These are phyloP conservation scores for Micropoecilia bifurca DNA, from an alignment of 2,797 vertebrate species.

Conservation along the genomic window DNA sequence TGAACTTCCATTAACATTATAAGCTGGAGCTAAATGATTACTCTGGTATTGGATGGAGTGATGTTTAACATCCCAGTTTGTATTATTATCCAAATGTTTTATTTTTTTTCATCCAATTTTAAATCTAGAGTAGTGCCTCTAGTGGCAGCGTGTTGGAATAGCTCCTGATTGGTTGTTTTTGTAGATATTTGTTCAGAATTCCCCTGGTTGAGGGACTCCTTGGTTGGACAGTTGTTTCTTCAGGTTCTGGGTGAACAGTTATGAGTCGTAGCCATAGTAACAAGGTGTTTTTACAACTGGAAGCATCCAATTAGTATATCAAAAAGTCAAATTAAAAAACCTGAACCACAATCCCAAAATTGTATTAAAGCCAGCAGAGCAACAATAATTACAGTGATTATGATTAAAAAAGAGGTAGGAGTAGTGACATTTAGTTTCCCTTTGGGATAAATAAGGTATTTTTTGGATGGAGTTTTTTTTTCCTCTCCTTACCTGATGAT, in stretches of 20 bases:
- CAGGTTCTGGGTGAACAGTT: not conserved
- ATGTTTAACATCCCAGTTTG: not conserved
- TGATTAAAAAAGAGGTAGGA: too few species aligned
- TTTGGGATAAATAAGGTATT: not conserved
- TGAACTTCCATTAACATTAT: not conserved
- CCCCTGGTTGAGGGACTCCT: not conserved
- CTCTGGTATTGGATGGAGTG: not conserved
- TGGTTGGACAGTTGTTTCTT: not conserved
- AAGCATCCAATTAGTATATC: not conserved
- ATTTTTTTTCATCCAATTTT: not conserved
- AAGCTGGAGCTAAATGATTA: not conserved
- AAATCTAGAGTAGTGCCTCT: not conserved
- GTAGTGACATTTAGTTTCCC: not conserved
- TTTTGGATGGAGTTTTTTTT: not conserved
- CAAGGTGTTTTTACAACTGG: not conserved
- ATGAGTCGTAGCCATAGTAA: not conserved
- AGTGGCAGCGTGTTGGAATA: not conserved
- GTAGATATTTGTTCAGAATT: not conserved
- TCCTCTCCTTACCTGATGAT: too few species aligned
- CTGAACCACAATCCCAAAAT: not conserved
- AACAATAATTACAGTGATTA: too few species aligned
- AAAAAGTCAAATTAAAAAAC: not conserved
- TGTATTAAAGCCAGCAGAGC: too few species aligned
- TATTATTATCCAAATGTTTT: not conserved
- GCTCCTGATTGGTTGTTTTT: not conserved